These are phyloP conservation scores for Datnioides undecimradiatus DNA, from an alignment of 2,113 vertebrate genomes.

Conservation along the genomic window DNA sequence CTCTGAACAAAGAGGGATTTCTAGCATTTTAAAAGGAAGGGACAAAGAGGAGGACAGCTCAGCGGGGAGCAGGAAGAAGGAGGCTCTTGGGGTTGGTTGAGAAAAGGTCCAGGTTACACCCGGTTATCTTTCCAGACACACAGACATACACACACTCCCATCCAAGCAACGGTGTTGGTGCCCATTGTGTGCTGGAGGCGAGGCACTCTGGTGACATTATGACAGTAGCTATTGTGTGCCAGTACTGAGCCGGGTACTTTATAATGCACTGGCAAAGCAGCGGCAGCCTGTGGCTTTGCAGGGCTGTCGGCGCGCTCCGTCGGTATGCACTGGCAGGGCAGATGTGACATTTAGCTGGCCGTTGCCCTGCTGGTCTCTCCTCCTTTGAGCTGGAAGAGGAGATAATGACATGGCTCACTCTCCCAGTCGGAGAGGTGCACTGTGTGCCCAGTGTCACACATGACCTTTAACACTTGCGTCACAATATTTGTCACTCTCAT, in stretches of 20 bases:
- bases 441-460: conserved; percentile 34
- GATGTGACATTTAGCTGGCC: conserved; percentile 77
- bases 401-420: conserved; percentile 58
- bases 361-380: conserved; percentile 58
- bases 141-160: conserved; percentile 31
- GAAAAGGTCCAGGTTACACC: conserved; percentile 40
- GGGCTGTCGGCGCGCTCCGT: conserved; percentile 50
- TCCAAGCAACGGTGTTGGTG: conserved; percentile 14
- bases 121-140: conserved; percentile 55
- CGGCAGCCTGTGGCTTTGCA: conserved; percentile 45
- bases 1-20: conserved; percentile 35
- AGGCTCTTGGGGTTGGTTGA: background rate
- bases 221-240: conserved; percentile 68
- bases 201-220: conserved; percentile 45
- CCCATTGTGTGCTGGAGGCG: conserved; percentile 58
- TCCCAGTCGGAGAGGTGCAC: conserved; percentile 38
- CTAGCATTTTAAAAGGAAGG: conserved; percentile 27
- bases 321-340: conserved; percentile 45
- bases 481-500: conserved; percentile 70
- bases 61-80: background rate
- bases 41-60: conserved; percentile 15
- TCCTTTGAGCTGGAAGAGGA: conserved; percentile 62
- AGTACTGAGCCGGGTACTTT: conserved; percentile 46
- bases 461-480: conserved; percentile 72
- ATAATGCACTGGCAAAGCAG: conserved; percentile 60